phyloP scores from a whole-genome alignment of 2,888 invertebrate genomes.

The Ellobium chinense region DNA sequence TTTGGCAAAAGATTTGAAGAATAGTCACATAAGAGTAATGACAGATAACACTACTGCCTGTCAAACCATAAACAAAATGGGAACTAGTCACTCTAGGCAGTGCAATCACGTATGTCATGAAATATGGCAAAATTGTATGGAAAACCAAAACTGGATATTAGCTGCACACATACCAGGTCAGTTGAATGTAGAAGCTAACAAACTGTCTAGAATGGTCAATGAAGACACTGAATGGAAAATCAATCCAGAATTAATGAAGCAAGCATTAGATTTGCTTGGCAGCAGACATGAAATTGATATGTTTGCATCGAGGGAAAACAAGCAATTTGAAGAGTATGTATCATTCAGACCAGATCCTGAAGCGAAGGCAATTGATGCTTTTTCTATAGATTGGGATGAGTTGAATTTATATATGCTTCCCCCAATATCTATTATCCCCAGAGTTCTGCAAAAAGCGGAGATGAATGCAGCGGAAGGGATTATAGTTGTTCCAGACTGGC shows the following conservation, averaged over 20 bases:
- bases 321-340: constrained; percentile 28
- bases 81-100: constrained; percentile 15
- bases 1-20: neutral
- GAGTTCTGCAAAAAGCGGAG: constrained; percentile 35
- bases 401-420: constrained; percentile 41
- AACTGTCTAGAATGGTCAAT: neutral
- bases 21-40: constrained; percentile 9
- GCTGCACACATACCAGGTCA: constrained; percentile 33
- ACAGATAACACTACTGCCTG: constrained; percentile 36
- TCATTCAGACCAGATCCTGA: constrained; percentile 42
- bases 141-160: constrained; percentile 32
- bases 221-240: constrained; percentile 42
- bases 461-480: constrained; percentile 19
- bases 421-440: constrained; percentile 45
- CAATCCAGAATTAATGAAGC: constrained; percentile 4
- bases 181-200: constrained; percentile 35
- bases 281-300: constrained; percentile 34
- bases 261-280: neutral
- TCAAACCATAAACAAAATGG: constrained; percentile 40
- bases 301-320: constrained; percentile 46
- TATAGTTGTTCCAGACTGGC: constrained; percentile 30
- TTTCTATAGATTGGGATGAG: constrained; percentile 31
- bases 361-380: constrained; percentile 37
- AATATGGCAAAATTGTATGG: constrained; percentile 35
- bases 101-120: constrained; percentile 23